Base-by-base conservation (phyloP, 1,140 invertebrate genomes). In the Pristionchus pacificus region DNA sequence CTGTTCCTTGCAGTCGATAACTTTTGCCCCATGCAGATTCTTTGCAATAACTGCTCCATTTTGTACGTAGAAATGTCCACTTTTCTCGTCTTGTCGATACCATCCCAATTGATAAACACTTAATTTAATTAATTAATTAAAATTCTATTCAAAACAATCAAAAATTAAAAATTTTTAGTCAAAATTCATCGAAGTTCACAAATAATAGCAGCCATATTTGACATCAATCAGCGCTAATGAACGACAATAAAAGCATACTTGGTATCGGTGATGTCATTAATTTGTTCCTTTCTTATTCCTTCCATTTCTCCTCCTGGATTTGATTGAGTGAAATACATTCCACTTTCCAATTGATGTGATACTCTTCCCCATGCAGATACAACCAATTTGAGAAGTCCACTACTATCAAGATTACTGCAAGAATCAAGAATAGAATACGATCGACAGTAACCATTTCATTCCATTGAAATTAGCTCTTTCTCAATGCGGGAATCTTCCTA, bases 61-160 rank as follows among this genome's bases (percentile, higher is more conserved):
- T 38, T 75, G 68, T 0, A 75, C 74, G 31, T 76, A 57, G 38
- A 69, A 75, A n/a, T 67, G 60, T 10, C 74, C 74, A 33, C 60
- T 29, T 0, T 72, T 60, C 2, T 63, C 60, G 14, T 31, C 65
- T 63, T 72, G 60, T 31, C 74, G 27, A 59, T 75, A 75, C 74
- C 74, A 75, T 15, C 74, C 74, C 63, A 75, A 71, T 13, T 71
- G 74, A 27, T 75, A 70, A 30, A 75, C 74, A 33, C 74, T 75
- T 55, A 60, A 75, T 65, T n/a, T 32, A 1, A 1, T 57, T 60
- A 38, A 24, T 24, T 32, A 19, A 27, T 2, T 2, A 29, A 1
- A 6, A 14, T 13, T 61, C 10, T 1, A 61, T 61, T 13, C 0
- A 6, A 61, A 24, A 24, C 10, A 24, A 6, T 1, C 0, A 61